These are phyloP conservation scores for Taenioides sp. DNA, from an alignment of 2,797 vertebrate genomes.

Conservation along the genomic window DNA sequence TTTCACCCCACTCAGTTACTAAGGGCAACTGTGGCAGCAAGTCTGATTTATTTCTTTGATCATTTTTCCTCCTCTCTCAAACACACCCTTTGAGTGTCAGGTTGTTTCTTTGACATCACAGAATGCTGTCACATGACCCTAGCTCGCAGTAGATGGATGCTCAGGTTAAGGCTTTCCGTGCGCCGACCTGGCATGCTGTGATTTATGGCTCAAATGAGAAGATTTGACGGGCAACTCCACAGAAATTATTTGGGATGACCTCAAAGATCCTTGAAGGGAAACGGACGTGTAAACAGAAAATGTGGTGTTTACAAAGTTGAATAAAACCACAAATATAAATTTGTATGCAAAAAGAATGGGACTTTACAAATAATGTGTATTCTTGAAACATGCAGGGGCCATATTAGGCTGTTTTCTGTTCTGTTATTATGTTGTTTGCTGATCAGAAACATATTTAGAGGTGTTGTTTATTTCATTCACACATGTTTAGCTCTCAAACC, in stretches of 20 bases:
- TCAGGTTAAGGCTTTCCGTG: constrained; percentile 7
- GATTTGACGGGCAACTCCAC: constrained; percentile 8
- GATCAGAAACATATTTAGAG: no score
- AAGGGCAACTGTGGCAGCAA: constrained; percentile 41
- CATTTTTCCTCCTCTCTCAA: constrained; percentile 40
- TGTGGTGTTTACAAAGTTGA: background rate
- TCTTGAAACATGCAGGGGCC: no score
- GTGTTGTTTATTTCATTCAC: no score
- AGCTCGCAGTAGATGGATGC: constrained; percentile 23
- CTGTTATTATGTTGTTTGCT: no score
- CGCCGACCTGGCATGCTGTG: background rate
- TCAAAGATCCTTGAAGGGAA: constrained; percentile 2
- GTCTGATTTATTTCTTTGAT: constrained; percentile 58
- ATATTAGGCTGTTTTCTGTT: no score
- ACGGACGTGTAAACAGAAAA: background rate
- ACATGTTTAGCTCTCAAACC: no score
- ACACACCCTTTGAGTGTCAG: constrained; percentile 38
- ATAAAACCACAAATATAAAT: background rate
- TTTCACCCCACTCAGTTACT: constrained; percentile 20
- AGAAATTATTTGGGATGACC: constrained; percentile 5
- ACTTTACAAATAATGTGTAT: no score
- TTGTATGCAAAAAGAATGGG: no score
- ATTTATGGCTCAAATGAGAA: constrained; percentile 1
- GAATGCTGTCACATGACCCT: constrained; percentile 34
- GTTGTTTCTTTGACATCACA: constrained; percentile 27